Conservation (phyloP, 2,113 vertebrate genomes). For the Ellobius talpinus region DNA sequence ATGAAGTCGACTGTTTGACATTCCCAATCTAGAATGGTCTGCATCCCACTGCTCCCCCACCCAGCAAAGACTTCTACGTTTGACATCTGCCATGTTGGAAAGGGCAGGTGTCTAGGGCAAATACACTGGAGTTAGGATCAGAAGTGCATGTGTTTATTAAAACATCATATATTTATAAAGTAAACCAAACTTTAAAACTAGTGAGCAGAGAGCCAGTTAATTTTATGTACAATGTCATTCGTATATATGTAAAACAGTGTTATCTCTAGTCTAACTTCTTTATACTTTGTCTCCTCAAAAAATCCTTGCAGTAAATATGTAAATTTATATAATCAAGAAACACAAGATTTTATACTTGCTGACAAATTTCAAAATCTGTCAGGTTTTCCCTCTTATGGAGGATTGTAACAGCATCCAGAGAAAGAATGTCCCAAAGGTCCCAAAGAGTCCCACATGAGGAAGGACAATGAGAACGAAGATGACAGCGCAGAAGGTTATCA, state of each 20-base stretch:
- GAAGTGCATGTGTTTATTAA: neutral
- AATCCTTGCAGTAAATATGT: neutral
- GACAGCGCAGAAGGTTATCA: neutral
- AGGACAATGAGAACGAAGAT: neutral
- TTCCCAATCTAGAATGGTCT: neutral
- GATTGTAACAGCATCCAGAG: neutral
- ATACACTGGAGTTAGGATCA: neutral
- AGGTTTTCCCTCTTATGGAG: neutral
- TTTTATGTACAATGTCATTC: neutral
- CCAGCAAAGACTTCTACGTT: conserved; percentile 32
- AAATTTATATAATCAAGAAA: conserved; percentile 6
- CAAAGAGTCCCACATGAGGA: neutral
- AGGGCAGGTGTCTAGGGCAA: neutral
- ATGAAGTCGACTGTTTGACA: neutral
- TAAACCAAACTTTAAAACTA: conserved; percentile 26
- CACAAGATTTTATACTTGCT: neutral
- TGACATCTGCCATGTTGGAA: conserved; percentile 20
- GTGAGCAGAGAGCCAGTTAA: conserved; percentile 3
- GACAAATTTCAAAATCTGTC: conserved; percentile 33
- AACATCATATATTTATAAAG: conserved; percentile 21
- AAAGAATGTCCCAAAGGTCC: neutral
- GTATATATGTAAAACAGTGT: neutral
- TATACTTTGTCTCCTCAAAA: conserved; percentile 23
- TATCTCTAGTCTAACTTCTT: neutral
- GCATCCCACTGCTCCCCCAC: neutral